A percentile compares a stretch with the other conserved stretches of the same genome.
Evolutionary conservation across 2,113 vertebrate genomes (phyloP).

Genomic region (Spizaetus ornatus): DNA sequence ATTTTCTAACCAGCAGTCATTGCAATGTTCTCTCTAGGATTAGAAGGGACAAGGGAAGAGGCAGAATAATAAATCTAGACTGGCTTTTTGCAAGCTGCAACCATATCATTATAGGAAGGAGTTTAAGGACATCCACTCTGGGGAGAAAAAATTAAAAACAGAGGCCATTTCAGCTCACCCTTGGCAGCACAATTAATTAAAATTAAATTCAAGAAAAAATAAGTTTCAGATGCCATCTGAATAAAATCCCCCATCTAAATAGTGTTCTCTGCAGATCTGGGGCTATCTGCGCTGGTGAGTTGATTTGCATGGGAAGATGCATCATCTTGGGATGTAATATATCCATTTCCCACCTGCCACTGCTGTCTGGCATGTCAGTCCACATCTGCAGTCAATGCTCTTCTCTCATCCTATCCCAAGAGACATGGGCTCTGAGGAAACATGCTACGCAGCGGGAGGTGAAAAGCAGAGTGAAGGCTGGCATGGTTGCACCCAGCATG

Average conservation of each 20-base stretch:
- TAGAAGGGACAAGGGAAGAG: conserved; percentile 48
- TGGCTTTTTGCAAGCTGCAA: conserved; percentile 20
- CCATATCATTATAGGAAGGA: conserved; percentile 17
- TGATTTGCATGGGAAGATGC: background rate
- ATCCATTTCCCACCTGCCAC: background rate
- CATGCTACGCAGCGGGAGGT: rapidly evolving
- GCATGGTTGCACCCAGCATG: background rate
- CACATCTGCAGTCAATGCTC: background rate
- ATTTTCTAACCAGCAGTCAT: conserved; percentile 57
- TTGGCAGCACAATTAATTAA: conserved; percentile 44
- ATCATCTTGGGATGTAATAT: background rate
- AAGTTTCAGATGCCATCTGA: conserved; percentile 13
- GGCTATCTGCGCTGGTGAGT: background rate
- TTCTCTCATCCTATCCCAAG: background rate
- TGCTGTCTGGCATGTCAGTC: background rate
- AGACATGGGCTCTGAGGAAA: background rate
- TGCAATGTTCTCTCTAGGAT: conserved; percentile 46
- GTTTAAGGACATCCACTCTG: conserved; percentile 25
- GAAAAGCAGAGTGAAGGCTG: background rate
- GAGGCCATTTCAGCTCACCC: conserved; percentile 14
- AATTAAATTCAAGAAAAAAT: conserved; percentile 52
- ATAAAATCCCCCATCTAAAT: background rate
- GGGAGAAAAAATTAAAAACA: conserved; percentile 37
- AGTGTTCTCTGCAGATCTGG: background rate
- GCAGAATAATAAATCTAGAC: conserved; percentile 42